Base-by-base conservation (phyloP, 1,140 invertebrate species). In the Dendroctonus ponderosae region DNA sequence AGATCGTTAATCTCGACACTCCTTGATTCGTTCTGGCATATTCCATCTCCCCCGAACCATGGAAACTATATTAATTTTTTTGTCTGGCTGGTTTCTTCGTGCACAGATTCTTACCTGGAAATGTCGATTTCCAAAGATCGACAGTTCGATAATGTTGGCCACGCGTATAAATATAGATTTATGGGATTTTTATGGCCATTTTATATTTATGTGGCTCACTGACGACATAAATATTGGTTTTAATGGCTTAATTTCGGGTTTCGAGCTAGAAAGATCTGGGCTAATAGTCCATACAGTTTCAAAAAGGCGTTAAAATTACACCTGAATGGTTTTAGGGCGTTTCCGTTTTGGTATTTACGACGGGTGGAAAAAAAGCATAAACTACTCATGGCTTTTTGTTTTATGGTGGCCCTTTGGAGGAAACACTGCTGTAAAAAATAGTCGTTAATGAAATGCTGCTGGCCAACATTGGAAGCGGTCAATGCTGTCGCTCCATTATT, bases 181-280 rank as follows among this genome's bases (percentile, higher is more conserved):
- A 62, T 62, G 15, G n/a, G 48, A 51, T 38, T 52, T 62, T 62
- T 62, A 62, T 43, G 60, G 38, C 15, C 7, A 12, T 62, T 62
- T 62, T 62, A 62, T 62, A 62, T 51, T 62, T 52, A 62, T 43
- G 50, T 40, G 49, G 5, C 49, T 62, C 60, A 38, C 39, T 52
- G 37, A 42, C 14, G 39, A 62, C 50, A 48, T 62, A 52, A 62
- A 62, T 39, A 52, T 43, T 6, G 50, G 11, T 41, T 51, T 62
- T 62, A 62, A 62, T 52, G 49, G 60, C 60, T 62, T 62, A 62
- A 62, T 62, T 62, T 62, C 43, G 37, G 15, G 9, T 38, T 14
- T 6, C 2, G 15, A 9, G n/a, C 14, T 39, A 39, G 42, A 44
- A 58, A 43, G n/a, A 48, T 12, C 43, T 44, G 38, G 7, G 49